Evolutionary conservation across 2,888 invertebrate genomes (phyloP).

Genomic region (Eustalomyia histrio): DNA sequence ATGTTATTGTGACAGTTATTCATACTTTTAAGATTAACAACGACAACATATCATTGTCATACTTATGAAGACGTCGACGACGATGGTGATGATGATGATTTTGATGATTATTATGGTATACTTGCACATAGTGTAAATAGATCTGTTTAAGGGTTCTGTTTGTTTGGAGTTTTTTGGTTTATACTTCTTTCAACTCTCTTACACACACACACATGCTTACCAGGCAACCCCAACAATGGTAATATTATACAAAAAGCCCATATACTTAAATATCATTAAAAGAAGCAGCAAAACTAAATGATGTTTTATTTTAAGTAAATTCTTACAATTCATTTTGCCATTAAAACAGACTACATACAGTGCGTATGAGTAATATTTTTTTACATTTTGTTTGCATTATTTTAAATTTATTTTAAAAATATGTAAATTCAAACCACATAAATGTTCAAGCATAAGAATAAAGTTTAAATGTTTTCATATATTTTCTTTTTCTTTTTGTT

Average conservation of each 20-base stretch:
- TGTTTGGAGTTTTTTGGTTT: background rate
- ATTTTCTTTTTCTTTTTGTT: background rate
- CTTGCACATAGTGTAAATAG: background rate
- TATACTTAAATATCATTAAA: conserved; percentile 1
- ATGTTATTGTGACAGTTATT: conserved; percentile 48
- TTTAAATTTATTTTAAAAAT: conserved; percentile 34
- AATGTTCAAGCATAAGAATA: background rate
- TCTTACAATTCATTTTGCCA: background rate
- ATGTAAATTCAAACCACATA: conserved; percentile 35
- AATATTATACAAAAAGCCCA: background rate
- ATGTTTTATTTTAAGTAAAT: background rate
- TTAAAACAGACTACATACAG: background rate
- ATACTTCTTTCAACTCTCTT: conserved; percentile 11
- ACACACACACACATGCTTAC: conserved; percentile 9
- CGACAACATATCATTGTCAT: conserved; percentile 20
- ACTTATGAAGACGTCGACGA: background rate
- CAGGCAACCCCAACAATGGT: conserved; percentile 27
- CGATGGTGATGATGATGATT: background rate
- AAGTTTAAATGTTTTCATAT: background rate
- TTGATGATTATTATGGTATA: background rate
- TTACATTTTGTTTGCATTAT: background rate
- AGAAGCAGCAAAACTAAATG: background rate
- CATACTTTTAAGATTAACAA: conserved; percentile 45
- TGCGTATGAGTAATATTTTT: conserved; percentile 16
- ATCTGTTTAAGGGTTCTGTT: background rate